phyloP scores from a whole-genome alignment of 2,113 vertebrate genomes.

The Pelvicachromis taeniatus region DNA sequence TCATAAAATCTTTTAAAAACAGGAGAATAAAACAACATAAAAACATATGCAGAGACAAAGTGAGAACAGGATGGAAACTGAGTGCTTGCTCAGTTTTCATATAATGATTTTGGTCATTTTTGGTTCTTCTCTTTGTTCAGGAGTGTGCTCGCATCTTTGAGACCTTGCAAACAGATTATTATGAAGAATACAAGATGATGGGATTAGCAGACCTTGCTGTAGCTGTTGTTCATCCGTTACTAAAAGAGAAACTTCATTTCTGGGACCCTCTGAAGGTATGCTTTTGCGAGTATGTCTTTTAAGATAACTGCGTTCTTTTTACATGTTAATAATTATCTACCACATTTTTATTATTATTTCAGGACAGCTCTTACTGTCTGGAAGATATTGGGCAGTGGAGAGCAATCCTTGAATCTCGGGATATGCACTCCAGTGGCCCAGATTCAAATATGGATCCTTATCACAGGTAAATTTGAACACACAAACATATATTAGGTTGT shows the following conservation, averaged over 20 bases:
- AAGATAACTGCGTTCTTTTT: neutral
- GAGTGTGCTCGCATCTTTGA: slow-evolving; percentile 89
- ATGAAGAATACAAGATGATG: slow-evolving; percentile 90
- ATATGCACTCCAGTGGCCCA: slow-evolving; percentile 81
- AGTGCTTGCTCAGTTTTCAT: neutral
- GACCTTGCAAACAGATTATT: slow-evolving; percentile 88
- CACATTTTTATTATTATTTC: neutral
- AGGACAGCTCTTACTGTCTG: slow-evolving; percentile 86
- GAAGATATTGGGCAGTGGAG: slow-evolving; percentile 92
- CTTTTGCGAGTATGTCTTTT: neutral
- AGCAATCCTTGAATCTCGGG: slow-evolving; percentile 85
- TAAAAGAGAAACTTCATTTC: slow-evolving; percentile 86
- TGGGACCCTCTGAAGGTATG: slow-evolving; percentile 93
- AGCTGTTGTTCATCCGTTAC: slow-evolving; percentile 88
- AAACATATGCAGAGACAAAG: neutral
- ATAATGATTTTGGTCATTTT: neutral
- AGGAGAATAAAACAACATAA: neutral
- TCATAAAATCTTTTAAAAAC: neutral
- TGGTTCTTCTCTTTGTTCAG: neutral
- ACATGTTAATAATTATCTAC: neutral
- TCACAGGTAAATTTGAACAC: slow-evolving; percentile 77
- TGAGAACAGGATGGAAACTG: neutral
- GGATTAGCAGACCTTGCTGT: slow-evolving; percentile 88
- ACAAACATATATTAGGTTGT: neutral
- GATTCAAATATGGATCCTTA: slow-evolving; percentile 90